Evolutionary conservation across 2,888 invertebrate species (phyloP).

Genomic region (Hymenopus coronatus): DNA sequence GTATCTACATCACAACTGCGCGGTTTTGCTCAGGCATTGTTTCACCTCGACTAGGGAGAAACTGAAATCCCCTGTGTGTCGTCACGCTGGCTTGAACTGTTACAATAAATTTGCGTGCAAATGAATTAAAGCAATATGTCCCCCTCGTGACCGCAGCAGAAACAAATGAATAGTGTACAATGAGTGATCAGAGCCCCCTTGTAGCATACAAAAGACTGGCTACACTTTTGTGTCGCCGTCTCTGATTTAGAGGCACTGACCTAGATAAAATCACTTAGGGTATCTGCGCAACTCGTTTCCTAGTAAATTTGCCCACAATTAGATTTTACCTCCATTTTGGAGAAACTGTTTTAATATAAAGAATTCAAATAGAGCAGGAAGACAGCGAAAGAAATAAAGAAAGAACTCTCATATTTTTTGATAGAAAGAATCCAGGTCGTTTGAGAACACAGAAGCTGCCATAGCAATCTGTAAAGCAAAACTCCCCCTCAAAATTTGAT

Average conservation of each 20-base stretch:
- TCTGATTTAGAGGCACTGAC: neutral
- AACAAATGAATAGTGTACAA: neutral
- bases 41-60: neutral
- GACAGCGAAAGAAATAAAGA: too few species aligned
- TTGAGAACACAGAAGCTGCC: too few species aligned
- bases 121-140: neutral
- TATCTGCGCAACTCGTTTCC: neutral
- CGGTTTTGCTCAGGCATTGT: neutral
- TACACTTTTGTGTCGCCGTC: neutral
- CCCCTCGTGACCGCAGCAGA: neutral
- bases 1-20: neutral
- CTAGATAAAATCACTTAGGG: neutral
- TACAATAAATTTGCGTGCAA: neutral
- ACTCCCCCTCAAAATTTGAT: too few species aligned
- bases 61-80: neutral
- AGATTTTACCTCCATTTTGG: too few species aligned
- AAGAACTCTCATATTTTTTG: fast-evolving
- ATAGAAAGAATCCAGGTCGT: too few species aligned
- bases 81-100: neutral
- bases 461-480: too few species aligned
- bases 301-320: neutral
- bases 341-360: too few species aligned
- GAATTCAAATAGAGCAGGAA: too few species aligned
- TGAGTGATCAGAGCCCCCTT: neutral
- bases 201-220: neutral